Conservation (phyloP, 1,140 invertebrate genomes). For the Gonatopus flavifemur region DNA sequence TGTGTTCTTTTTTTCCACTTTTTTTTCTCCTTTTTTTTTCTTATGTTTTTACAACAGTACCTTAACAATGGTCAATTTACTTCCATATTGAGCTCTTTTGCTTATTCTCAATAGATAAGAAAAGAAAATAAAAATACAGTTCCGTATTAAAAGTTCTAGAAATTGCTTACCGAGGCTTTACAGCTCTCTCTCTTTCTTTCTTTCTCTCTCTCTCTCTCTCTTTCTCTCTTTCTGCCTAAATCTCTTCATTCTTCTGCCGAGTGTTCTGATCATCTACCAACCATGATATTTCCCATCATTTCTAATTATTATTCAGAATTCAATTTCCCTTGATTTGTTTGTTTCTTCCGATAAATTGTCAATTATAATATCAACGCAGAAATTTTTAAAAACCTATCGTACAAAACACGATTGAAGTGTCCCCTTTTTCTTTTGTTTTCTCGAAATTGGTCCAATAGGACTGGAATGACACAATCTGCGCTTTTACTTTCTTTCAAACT, state of each 20-base stretch:
- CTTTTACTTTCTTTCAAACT: conserved; percentile 5
- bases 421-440: conserved; percentile 16
- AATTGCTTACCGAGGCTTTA: conserved; percentile 22
- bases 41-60: conserved; percentile 45
- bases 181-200: conserved; percentile 8
- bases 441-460: conserved; percentile 23
- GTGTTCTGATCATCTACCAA: too few species aligned
- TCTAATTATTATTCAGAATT: too few species aligned
- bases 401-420: conserved; percentile 16
- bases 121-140: conserved; percentile 27
- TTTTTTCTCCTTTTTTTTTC: too few species aligned
- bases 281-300: too few species aligned
- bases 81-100: conserved; percentile 18
- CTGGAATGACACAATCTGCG: conserved; percentile 28
- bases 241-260: too few species aligned
- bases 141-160: conserved; percentile 30
- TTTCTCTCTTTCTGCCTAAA: background rate
- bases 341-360: too few species aligned
- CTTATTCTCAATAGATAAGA: conserved; percentile 23
- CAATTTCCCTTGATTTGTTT: too few species aligned
- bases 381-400: conserved; percentile 8
- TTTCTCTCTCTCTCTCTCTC: background rate
- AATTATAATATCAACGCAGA: too few species aligned
- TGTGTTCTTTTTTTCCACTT: too few species aligned
- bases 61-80: conserved; percentile 30